Evolutionary conservation across 2,888 invertebrate genomes (phyloP), one percentile per base, ranked within the genome.

Genomic region (Orchesella flavescens): DNA sequence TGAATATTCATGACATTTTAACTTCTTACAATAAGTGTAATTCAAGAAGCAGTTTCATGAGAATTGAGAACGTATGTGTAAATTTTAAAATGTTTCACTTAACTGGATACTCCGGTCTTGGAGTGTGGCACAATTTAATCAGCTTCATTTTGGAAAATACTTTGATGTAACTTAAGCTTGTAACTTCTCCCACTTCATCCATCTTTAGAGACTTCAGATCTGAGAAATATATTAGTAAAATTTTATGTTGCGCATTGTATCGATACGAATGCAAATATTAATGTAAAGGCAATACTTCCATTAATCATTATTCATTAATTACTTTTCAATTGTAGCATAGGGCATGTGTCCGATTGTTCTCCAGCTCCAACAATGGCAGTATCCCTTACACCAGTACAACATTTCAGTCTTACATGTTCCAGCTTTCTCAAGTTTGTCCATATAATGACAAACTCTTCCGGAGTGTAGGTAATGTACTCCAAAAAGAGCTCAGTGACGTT

Each of bases 111-210:
- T 61, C 61, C 15, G 23, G 19, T 61, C 24, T 61, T 1, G 53
- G 71, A 24, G 12, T 34, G 17, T 71, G 71, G 24, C 24, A 34
- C 23, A 71, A 19, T 7, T 55, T 24, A 10, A 34, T 23, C 7
- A 71, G 55, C 21, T 19, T 21, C 55, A 71, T 71, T 55, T 55
- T 71, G 1, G 71, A 71, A 12, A 71, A 55, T 1, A 24, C 34
- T 0, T 24, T 13, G n/a, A 23, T 21, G 57, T 71, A 71, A 34
- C 71, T 71, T 4, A 24, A 5, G 9, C n/a, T n/a, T 7, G 71
- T 71, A 17, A 71, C 21, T 5, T 23, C 3, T 0, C 68, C 68
- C n/a, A 24, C 24, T 12, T 24, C 71, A n/a, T 55, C 34, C 23
- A 71, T 24, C 1, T 12, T 71, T 10, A 71, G 19, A 9, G 23